These are phyloP conservation scores for Setipinna tenuifilis DNA, from an alignment of 2,797 vertebrate genomes.

Conservation along the genomic window DNA sequence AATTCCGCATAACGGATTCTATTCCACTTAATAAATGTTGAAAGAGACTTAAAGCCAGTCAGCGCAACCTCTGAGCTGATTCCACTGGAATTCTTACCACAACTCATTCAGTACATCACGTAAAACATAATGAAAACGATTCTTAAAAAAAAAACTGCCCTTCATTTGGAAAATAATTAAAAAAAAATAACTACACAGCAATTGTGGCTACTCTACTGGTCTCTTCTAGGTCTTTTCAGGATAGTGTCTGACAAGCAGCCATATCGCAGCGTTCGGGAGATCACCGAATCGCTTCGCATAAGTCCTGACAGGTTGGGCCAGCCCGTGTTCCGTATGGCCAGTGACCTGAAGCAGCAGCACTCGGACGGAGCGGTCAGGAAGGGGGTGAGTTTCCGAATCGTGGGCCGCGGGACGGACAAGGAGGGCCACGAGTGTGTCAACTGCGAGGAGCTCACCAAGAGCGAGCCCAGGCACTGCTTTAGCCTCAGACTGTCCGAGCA, in stretches of 20 bases:
- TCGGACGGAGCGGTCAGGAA: slow-evolving; percentile 63
- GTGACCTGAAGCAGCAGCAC: slow-evolving; percentile 61
- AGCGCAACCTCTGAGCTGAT: neutral
- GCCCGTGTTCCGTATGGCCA: slow-evolving; percentile 70
- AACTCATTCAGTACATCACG: neutral
- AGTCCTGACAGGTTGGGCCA: slow-evolving; percentile 71
- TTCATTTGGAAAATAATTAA: too few species aligned
- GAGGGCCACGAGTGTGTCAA: slow-evolving; percentile 60
- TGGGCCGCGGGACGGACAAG: slow-evolving; percentile 63
- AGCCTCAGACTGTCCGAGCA: slow-evolving; percentile 71
- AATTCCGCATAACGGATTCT: neutral
- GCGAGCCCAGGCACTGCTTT: slow-evolving; percentile 65
- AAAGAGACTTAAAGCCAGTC: neutral
- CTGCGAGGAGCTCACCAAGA: slow-evolving; percentile 66
- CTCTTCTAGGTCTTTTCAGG: slow-evolving; percentile 78
- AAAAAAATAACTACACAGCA: neutral
- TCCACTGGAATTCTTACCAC: neutral
- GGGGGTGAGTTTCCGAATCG: slow-evolving; percentile 73
- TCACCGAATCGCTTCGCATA: slow-evolving; percentile 70
- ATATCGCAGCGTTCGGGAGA: slow-evolving; percentile 76
- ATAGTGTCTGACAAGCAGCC: slow-evolving; percentile 77
- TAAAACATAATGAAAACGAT: neutral
- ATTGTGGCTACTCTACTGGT: neutral
- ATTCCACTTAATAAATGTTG: neutral
- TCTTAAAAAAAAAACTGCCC: neutral